Evolutionary conservation across 1,140 invertebrate species (phyloP), one percentile per base, ranked within the genome.

Genomic region (Temnothorax curvispinosus): DNA sequence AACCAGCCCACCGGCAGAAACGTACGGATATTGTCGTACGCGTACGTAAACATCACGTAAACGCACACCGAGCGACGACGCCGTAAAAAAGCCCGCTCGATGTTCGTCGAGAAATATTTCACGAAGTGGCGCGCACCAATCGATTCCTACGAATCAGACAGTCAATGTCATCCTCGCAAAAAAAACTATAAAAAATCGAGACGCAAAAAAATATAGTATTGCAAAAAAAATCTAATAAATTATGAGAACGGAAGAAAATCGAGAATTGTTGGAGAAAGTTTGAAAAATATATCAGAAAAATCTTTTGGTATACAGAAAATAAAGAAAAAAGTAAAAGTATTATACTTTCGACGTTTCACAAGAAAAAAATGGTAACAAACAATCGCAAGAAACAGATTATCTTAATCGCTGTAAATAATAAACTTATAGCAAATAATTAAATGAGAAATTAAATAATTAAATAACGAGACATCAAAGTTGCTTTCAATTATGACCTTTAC

Each of bases 41-140:
- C 35, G 64, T 71, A 71, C 4, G 64, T 69, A 80, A 21, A 38
- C 15, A 52, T 71, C 47, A 71, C 50, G 62, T 81, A 21, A 0
- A 54, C 47, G 35, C 35, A 69, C 64, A 27, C 47, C 21, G 11
- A 21, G 35, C 32, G 50, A 44, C 15, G 50, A 6, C 65, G 52
- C 58, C 27, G 27, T 27, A 27, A 81, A 81, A 81, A 72, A 44
- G 15, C 21, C 60, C 38, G n/a, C 27, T n/a, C 41, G 54, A 81
- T 78, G 76, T 81, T 65, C 69, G 62, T 47, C 27, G 50, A 67
- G 75, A 78, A 86, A 86, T 86, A 86, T 86, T 86, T 86, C 76
- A 86, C 32, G 76, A 81, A 7, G 52, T 27, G 8, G 27, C 52
- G 71, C 11, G 44, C 27, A 27, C 13, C 35, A 27, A 52, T 54